Evolutionary conservation across 2,797 vertebrate genomes (phyloP).

Genomic region (Tinamus major): DNA sequence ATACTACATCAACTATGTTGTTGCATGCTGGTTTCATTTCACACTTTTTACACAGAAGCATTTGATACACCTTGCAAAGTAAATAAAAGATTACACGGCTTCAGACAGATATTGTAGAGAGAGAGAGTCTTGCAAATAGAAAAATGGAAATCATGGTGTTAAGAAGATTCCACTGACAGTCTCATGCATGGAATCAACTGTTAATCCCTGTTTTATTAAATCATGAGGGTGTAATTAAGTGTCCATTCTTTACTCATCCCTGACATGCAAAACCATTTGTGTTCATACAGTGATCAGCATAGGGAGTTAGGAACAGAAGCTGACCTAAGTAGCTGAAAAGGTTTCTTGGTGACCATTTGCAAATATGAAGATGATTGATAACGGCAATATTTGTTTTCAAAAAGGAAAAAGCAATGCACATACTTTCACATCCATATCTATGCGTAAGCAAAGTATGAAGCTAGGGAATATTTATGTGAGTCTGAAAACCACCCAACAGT

Average conservation of each 20-base stretch:
- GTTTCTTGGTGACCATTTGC: neutral
- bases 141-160: neutral
- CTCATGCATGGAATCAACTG: neutral
- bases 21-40: neutral
- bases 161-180: neutral
- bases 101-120: neutral
- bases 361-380: neutral
- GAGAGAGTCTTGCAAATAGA: neutral
- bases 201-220: neutral
- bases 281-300: neutral
- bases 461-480: rapidly evolving
- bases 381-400: neutral
- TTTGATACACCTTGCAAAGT: neutral
- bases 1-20: neutral
- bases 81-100: neutral
- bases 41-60: neutral
- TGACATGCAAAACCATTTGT: neutral
- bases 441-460: neutral
- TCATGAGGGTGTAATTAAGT: neutral
- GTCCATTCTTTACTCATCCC: rapidly evolving
- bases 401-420: neutral
- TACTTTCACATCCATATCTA: neutral
- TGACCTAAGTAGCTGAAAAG: neutral
- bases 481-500: neutral
- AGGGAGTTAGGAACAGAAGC: neutral